Evolutionary conservation across 2,113 vertebrate genomes (phyloP).

Genomic region (Microtus montanus): DNA sequence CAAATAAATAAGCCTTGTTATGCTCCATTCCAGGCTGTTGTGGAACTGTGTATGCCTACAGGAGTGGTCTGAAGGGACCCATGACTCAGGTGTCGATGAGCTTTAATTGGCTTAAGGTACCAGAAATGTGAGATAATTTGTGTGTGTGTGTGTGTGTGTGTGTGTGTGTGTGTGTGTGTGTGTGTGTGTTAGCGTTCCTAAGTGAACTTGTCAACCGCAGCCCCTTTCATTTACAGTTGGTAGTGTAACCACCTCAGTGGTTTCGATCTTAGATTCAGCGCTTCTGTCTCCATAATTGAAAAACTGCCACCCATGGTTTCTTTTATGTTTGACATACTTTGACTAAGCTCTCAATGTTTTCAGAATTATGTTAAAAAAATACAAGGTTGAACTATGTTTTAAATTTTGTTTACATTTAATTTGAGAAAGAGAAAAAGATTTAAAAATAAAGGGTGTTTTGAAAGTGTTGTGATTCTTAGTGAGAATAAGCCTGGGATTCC

Average conservation of each 20-base stretch:
- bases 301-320: background rate
- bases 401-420: slow-evolving; percentile 12
- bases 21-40: too few relatives aligned
- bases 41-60: too few relatives aligned
- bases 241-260: background rate
- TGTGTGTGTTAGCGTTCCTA: background rate
- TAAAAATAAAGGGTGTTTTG: background rate
- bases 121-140: background rate
- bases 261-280: background rate
- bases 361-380: slow-evolving; percentile 8
- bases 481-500: background rate
- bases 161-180: too few relatives aligned
- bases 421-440: background rate
- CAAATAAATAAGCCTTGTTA: too few relatives aligned
- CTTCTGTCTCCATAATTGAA: background rate
- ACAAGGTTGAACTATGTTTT: background rate
- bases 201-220: background rate
- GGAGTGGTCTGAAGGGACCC: too few relatives aligned
- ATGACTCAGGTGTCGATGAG: background rate
- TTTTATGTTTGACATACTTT: background rate
- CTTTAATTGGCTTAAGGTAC: background rate
- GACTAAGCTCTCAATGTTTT: background rate
- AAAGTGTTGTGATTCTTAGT: background rate
- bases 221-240: background rate
- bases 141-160: too few relatives aligned